These are phyloP conservation scores for Ochropleura plecta DNA, from an alignment of 2,888 invertebrate species.

Conservation along the genomic window DNA sequence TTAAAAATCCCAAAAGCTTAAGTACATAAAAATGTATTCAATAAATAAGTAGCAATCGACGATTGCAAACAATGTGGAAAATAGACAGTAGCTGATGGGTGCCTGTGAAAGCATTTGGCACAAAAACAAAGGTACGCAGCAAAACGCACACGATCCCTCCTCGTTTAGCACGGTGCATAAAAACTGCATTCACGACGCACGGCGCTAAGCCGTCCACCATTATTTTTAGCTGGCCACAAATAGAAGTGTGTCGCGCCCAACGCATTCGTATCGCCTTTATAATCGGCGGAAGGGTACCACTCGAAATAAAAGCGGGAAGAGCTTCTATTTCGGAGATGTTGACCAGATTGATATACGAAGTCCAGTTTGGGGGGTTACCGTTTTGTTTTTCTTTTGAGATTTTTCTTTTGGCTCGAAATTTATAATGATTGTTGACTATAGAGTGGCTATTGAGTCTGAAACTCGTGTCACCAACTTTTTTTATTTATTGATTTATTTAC, in stretches of 20 bases:
- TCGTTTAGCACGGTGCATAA: conserved; percentile 83
- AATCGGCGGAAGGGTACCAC: conserved; percentile 68
- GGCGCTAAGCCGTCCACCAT: conserved; percentile 74
- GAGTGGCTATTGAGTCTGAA: neutral
- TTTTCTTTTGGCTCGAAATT: neutral
- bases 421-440: neutral
- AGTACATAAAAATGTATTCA: neutral
- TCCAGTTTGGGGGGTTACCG: conserved; percentile 14
- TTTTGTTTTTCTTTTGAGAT: conserved; percentile 7
- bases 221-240: conserved; percentile 85
- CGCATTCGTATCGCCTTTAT: conserved; percentile 76
- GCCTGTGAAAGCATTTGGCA: conserved; percentile 17
- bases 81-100: neutral
- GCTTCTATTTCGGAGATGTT: conserved; percentile 55
- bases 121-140: conserved; percentile 37
- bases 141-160: conserved; percentile 57
- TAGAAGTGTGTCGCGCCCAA: conserved; percentile 81
- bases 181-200: conserved; percentile 79
- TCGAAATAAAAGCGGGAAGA: conserved; percentile 67
- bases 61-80: conserved; percentile 1
- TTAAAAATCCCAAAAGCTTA: neutral
- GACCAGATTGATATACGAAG: conserved; percentile 39
- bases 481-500: too few relatives aligned
- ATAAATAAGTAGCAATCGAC: neutral
- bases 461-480: neutral